Evolutionary conservation across 2,888 invertebrate genomes (phyloP).

Genomic region (Megalurothrips usitatus): DNA sequence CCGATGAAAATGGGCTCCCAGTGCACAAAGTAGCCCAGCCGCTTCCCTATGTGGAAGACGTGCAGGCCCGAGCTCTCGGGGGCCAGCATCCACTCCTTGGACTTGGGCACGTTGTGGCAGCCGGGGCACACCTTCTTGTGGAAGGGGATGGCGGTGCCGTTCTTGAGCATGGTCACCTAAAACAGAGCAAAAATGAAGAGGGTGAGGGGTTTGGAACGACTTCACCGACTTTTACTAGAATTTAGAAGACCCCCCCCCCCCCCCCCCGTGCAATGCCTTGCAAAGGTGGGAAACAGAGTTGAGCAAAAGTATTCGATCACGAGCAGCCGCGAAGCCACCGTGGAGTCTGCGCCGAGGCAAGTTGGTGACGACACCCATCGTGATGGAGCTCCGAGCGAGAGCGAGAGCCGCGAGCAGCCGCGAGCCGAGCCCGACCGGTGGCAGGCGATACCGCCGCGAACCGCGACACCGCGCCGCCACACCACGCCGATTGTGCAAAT

Average conservation of each 20-base stretch:
- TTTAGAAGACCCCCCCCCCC: not conserved
- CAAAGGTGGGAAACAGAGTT: too few species aligned
- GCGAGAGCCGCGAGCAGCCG: too few species aligned
- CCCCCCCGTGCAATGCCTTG: not conserved
- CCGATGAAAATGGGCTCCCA: conserved; percentile 96
- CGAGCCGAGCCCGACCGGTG: not conserved
- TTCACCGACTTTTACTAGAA: not conserved
- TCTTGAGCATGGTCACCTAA: conserved; percentile 63
- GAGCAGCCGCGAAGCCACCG: too few species aligned
- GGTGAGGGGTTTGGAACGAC: not conserved
- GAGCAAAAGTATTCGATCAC: too few species aligned
- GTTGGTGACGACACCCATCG: not conserved
- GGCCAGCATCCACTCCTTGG: conserved; percentile 72
- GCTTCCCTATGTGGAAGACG: conserved; percentile 79
- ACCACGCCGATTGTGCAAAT: not conserved
- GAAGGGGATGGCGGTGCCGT: conserved; percentile 80
- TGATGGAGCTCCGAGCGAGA: not conserved
- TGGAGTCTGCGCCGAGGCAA: too few species aligned
- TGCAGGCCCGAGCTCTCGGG: conserved; percentile 66
- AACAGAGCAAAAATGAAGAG: conserved; percentile 28
- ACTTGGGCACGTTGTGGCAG: conserved; percentile 83
- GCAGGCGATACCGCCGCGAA: not conserved
- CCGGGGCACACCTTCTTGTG: conserved; percentile 85
- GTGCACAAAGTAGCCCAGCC: conserved; percentile 70
- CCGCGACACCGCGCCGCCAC: not conserved